Conservation (phyloP, 2,113 vertebrate genomes). For the Vidua macroura region DNA sequence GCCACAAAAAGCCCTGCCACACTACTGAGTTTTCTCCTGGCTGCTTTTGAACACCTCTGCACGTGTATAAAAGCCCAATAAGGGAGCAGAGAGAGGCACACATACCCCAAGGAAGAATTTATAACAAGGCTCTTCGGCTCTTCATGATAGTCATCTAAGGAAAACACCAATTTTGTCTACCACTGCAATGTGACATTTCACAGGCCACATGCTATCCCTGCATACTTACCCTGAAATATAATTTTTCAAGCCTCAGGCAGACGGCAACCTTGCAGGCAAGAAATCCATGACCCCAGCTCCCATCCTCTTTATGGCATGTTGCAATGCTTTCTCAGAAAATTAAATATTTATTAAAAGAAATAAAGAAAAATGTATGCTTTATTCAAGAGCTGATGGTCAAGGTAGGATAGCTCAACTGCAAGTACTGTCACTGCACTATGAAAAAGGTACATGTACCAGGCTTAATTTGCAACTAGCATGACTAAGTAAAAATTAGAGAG, state of each 20-base stretch:
- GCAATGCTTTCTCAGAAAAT: neutral
- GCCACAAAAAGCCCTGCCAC: neutral
- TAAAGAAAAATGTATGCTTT: neutral
- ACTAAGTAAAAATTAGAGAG: slow-evolving; percentile 25
- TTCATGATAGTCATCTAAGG: neutral
- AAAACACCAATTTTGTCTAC: slow-evolving; percentile 25
- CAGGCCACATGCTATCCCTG: neutral
- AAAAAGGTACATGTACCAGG: neutral
- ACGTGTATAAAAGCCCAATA: neutral
- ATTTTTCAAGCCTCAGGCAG: neutral
- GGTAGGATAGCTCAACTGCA: neutral
- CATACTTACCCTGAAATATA: neutral
- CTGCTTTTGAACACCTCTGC: neutral
- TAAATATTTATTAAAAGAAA: neutral
- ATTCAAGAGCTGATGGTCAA: neutral
- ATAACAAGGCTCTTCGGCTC: slow-evolving; percentile 13
- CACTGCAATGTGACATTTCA: neutral
- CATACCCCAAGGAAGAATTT: slow-evolving; percentile 3
- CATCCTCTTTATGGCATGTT: neutral
- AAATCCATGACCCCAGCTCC: neutral
- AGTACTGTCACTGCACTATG: neutral
- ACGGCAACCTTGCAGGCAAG: neutral
- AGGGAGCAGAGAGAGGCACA: neutral
- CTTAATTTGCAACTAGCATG: neutral
- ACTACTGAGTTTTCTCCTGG: neutral